Evolutionary conservation across 2,888 invertebrate species (phyloP).

Genomic region (Hydroisotoma schaefferi): DNA sequence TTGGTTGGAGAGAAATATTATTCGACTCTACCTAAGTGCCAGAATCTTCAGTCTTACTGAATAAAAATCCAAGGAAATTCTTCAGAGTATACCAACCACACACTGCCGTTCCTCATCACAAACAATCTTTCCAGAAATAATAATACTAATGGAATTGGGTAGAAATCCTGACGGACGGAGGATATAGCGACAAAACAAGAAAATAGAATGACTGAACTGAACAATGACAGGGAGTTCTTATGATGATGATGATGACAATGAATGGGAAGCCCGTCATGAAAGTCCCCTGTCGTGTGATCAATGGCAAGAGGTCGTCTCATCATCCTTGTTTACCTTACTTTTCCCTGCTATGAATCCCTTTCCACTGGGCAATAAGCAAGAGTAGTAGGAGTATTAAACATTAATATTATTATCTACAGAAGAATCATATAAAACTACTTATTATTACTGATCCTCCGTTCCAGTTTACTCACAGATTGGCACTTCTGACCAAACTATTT

Average conservation of each 20-base stretch:
- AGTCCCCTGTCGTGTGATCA: constrained; percentile 26
- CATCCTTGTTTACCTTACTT: constrained; percentile 17
- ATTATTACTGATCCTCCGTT: not conserved
- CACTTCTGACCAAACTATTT: not conserved
- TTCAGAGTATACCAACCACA: no score
- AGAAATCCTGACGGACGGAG: not conserved
- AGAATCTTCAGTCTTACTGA: no score
- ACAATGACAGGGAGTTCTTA: not conserved
- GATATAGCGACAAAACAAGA: not conserved
- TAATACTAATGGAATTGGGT: not conserved
- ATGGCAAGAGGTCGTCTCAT: constrained; percentile 17
- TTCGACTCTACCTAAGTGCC: no score
- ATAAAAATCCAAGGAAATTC: no score
- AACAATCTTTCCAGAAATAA: no score
- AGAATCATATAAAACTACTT: not conserved
- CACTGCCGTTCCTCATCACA: no score
- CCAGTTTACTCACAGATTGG: not conserved
- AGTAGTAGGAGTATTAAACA: no score
- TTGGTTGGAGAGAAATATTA: constrained; percentile 1
- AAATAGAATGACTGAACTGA: not conserved
- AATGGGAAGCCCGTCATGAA: constrained; percentile 15
- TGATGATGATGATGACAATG: not conserved
- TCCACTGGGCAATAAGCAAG: no score
- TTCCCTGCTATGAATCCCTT: no score
- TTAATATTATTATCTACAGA: not conserved